These are phyloP conservation scores for Murina feae DNA, from an alignment of 2,113 vertebrate species.

Conservation along the genomic window DNA sequence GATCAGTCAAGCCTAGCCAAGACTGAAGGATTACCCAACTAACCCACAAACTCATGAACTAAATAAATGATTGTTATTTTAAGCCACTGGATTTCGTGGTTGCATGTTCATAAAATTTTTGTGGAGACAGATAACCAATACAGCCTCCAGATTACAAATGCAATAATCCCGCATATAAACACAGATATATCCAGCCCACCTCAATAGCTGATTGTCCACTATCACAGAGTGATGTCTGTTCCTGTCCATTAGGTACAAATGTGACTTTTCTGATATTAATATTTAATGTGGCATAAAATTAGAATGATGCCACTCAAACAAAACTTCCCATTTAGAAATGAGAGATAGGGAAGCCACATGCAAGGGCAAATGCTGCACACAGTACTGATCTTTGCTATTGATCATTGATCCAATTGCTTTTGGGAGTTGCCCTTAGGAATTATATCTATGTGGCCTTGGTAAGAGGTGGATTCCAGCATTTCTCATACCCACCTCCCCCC, in stretches of 20 bases:
- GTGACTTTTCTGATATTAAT: slow-evolving; percentile 21
- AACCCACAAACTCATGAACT: slow-evolving; percentile 49
- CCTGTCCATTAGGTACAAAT: background rate
- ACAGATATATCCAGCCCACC: slow-evolving; percentile 15
- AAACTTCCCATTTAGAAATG: background rate
- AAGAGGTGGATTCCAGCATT: background rate
- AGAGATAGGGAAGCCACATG: background rate
- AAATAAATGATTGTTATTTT: slow-evolving; percentile 58
- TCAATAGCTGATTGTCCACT: background rate
- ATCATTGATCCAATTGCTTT: background rate
- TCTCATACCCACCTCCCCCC: too few species aligned
- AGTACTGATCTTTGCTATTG: background rate
- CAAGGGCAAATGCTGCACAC: background rate
- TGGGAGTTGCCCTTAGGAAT: background rate
- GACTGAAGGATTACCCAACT: slow-evolving; percentile 29
- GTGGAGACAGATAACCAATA: slow-evolving; percentile 57
- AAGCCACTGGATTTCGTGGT: slow-evolving; percentile 57
- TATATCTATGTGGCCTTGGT: background rate
- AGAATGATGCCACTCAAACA: background rate
- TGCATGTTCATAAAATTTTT: slow-evolving; percentile 62
- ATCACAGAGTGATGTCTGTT: background rate
- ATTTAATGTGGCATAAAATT: slow-evolving; percentile 44
- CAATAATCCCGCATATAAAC: slow-evolving; percentile 30
- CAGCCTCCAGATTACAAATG: slow-evolving; percentile 30
- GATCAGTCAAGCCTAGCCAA: slow-evolving; percentile 34